Conservation (phyloP, 2,113 vertebrate genomes). For the Apteryx owenii region DNA sequence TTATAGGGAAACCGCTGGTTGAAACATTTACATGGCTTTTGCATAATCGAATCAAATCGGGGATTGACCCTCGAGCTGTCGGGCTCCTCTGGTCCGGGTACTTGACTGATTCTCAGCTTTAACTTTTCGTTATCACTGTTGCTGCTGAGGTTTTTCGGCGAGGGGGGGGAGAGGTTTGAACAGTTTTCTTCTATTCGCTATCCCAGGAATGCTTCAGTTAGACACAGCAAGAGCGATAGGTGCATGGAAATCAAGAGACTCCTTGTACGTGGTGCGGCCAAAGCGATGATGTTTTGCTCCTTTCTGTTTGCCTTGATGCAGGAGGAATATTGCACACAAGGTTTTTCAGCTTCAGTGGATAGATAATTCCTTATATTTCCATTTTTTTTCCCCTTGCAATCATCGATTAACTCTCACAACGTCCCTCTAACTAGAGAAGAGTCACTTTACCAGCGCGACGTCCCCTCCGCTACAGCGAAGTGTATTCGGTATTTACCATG, state of each 20-base stretch:
- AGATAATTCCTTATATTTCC: not conserved
- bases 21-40: not conserved
- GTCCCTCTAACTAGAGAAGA: not conserved
- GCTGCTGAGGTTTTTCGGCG: not conserved
- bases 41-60: not conserved
- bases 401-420: not conserved
- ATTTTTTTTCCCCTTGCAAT: not conserved
- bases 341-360: not conserved
- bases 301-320: not conserved
- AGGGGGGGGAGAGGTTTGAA: not conserved
- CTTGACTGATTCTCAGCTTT: not conserved
- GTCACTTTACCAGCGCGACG: accelerated
- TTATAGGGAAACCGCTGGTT: not conserved
- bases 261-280: not conserved
- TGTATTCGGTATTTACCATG: not conserved
- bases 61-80: not conserved
- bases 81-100: not conserved
- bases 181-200: not conserved
- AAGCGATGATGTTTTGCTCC: not conserved
- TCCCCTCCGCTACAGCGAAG: not conserved
- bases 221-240: not conserved
- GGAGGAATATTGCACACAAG: not conserved
- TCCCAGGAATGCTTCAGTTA: accelerated
- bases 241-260: not conserved
- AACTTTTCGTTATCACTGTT: not conserved